Evolutionary conservation across 2,113 vertebrate genomes (phyloP), one percentile per base, ranked within the genome.

Genomic region (Larimichthys crocea): DNA sequence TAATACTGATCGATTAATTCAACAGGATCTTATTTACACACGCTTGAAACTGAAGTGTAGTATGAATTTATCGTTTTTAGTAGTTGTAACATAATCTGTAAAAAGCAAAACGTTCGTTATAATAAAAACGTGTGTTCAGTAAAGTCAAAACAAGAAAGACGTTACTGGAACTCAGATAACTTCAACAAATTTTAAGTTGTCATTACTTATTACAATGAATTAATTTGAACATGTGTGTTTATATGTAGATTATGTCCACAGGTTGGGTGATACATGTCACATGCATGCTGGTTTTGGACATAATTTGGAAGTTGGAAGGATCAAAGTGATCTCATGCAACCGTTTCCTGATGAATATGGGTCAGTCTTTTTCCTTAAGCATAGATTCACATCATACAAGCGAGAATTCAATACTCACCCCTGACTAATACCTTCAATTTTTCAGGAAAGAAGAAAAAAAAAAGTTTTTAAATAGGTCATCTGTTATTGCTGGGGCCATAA

Each of bases 381-480:
- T 24, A 60, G 12, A 24, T 61, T 40, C 22, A 68, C 26, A 61
- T 17, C 40, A 53, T 19, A 29, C 22, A 53, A 56, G 44, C 0
- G 0, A 26, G 31, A 76, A 60, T 22, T 59, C 35, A 46, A 60
- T 55, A 71, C 42, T 46, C 3, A n/a, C 53, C 57, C 24, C 14
- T 53, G 35, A 70, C 24, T 56, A 29, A 59, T 48, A 46, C 3
- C 59, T 59, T 65, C 10, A 35, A 35, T 63, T 50, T 40, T 4
- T 62, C 20, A 57, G n/a, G 16, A 46, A 59, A 24, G 2, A 52
- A n/a, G 12, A 10, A 7, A 40, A 10, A 7, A 40, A 24, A 60
- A 46, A 17, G 4, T 61, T 69, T 75, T 3, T 35, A 63, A 82
- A 40, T 31, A 42, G 40, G 48, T 48, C 5, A 52, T 59, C 79